Conservation (phyloP, 2,888 invertebrate genomes). For the Lasioglossum oenotherae region DNA sequence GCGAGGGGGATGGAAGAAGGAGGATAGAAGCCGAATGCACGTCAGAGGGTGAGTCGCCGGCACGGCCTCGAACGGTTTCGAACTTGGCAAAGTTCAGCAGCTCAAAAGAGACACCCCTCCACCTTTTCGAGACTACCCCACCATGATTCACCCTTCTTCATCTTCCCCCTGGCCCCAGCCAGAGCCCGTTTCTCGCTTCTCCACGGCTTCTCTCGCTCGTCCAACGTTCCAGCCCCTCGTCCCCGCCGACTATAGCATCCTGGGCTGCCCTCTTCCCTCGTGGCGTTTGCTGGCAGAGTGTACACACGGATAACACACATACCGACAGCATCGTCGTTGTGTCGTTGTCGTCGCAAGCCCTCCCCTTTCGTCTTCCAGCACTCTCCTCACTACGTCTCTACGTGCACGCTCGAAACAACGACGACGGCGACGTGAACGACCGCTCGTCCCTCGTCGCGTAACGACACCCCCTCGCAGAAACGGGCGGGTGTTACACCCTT, state of each 20-base stretch:
- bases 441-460: conserved; percentile 58
- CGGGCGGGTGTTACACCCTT: conserved; percentile 58
- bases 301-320: not conserved
- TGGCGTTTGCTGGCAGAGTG: conserved; percentile 17
- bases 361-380: not conserved
- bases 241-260: conserved; percentile 19
- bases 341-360: not conserved
- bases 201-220: conserved; percentile 63
- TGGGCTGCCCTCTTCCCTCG: conserved; percentile 12
- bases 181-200: conserved; percentile 48
- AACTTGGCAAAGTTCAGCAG: conserved; percentile 82
- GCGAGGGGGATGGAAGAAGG: conserved; percentile 27
- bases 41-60: conserved; percentile 68
- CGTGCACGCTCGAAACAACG: conserved; percentile 26
- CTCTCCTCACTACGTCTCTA: conserved; percentile 30
- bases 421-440: conserved; percentile 64
- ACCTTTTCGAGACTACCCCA: conserved; percentile 67
- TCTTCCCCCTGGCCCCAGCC: conserved; percentile 7
- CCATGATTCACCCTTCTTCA: conserved; percentile 67
- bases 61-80: conserved; percentile 77
- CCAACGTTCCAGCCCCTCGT: conserved; percentile 46
- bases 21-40: conserved; percentile 53
- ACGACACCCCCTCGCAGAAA: conserved; percentile 41
- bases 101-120: conserved; percentile 78
- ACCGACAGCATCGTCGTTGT: not conserved